These are phyloP conservation scores for Falco cherrug DNA, from an alignment of 2,797 vertebrate genomes.

Conservation along the genomic window DNA sequence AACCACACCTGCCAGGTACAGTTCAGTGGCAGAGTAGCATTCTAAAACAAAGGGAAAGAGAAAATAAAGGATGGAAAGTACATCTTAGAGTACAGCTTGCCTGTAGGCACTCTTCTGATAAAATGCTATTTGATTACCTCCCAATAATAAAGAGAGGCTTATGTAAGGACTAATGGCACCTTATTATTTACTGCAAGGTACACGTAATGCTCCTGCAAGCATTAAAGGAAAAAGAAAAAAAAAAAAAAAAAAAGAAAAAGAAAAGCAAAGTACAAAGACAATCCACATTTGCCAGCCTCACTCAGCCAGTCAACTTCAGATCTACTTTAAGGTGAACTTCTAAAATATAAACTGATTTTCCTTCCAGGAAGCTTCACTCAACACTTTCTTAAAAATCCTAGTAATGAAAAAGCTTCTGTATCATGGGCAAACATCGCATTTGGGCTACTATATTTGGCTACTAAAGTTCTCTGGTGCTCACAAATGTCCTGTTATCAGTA, in stretches of 20 bases:
- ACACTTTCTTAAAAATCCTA: neutral
- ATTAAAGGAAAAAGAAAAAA: neutral
- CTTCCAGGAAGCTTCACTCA: neutral
- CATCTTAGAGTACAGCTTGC: neutral
- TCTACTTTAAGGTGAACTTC: neutral
- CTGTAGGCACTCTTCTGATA: neutral
- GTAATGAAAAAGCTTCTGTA: neutral
- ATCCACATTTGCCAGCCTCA: neutral
- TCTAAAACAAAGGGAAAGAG: neutral
- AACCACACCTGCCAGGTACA: neutral
- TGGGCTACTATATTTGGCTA: neutral
- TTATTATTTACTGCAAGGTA: neutral
- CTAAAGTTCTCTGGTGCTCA: neutral
- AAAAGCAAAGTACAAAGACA: neutral
- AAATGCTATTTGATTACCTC: neutral
- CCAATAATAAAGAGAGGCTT: neutral
- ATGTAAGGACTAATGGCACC: neutral
- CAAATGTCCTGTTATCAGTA: fast-evolving
- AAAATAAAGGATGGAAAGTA: neutral
- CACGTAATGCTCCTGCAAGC: neutral
- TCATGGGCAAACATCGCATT: neutral
- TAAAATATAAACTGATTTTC: neutral
- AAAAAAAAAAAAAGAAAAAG: too few relatives aligned
- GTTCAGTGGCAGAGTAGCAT: neutral
- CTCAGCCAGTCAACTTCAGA: neutral